Evolutionary conservation across 2,888 invertebrate species (phyloP).

Genomic region (Bembecia ichneumoniformis): DNA sequence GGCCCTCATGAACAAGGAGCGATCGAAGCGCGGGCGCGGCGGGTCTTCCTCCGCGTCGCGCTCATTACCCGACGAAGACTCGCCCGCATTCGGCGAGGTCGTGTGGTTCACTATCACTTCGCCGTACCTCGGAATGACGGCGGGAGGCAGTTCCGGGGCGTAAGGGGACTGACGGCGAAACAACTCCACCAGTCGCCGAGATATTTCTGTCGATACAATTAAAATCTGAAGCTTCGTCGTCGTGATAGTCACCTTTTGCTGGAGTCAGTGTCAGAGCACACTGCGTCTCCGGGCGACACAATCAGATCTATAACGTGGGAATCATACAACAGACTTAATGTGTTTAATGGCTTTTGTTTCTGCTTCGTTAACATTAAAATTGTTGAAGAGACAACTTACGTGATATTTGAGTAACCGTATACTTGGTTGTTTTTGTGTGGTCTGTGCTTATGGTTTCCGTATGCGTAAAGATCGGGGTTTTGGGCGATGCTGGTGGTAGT

Average conservation of each 20-base stretch:
- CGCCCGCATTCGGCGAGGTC: background rate
- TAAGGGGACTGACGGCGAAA: constrained; percentile 32
- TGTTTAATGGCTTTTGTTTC: too few species aligned
- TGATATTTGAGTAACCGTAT: too few species aligned
- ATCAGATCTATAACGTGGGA: too few species aligned
- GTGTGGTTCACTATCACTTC: background rate
- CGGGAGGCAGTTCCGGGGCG: constrained; percentile 36
- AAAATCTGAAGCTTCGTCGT: background rate
- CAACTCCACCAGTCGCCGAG: constrained; percentile 31
- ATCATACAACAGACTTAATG: too few species aligned
- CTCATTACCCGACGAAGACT: background rate
- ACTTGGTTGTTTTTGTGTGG: too few species aligned
- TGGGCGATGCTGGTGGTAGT: too few species aligned
- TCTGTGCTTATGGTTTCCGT: too few species aligned
- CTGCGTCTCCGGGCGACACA: too few species aligned
- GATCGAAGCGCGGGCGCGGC: constrained; percentile 28
- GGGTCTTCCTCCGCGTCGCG: constrained; percentile 10
- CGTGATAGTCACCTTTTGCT: background rate
- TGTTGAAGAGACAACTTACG: too few species aligned
- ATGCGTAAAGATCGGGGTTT: too few species aligned
- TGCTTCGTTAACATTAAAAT: too few species aligned
- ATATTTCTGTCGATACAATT: constrained; percentile 5
- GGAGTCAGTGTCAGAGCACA: background rate
- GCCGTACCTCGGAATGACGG: constrained; percentile 20
- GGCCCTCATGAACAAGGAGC: constrained; percentile 31